Evolutionary conservation across 1,140 invertebrate species (phyloP).

Genomic region (Rhagoletis zephyria): DNA sequence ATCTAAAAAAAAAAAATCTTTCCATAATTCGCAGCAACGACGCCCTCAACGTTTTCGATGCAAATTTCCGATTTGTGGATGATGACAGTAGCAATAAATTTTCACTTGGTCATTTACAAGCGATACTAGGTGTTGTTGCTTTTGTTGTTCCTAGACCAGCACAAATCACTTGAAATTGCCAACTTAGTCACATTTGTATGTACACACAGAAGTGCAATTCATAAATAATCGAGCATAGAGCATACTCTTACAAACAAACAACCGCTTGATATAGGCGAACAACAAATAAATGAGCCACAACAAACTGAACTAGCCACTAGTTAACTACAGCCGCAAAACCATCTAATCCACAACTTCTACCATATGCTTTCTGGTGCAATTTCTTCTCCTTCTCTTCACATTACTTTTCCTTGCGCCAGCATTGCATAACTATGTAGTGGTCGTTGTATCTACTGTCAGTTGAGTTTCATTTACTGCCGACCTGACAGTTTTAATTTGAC

Average conservation of each 20-base stretch:
- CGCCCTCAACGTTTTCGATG: neutral
- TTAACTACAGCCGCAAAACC: neutral
- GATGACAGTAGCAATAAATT: neutral
- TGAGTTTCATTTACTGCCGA: constrained; percentile 6
- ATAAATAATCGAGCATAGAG: too few relatives aligned
- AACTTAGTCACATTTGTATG: neutral
- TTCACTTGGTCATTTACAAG: too few relatives aligned
- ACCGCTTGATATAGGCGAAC: neutral
- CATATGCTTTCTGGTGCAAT: neutral
- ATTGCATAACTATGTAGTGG: neutral
- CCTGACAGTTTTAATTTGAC: constrained; percentile 44
- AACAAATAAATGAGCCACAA: neutral
- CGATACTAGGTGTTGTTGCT: neutral
- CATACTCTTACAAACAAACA: too few relatives aligned
- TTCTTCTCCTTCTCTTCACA: neutral
- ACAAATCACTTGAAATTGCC: constrained; percentile 19
- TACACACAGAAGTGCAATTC: neutral
- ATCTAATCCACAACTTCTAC: neutral
- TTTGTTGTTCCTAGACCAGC: neutral
- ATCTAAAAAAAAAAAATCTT: neutral
- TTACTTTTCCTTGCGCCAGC: neutral
- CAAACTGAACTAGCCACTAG: neutral
- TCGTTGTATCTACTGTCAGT: constrained; percentile 9
- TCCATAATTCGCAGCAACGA: neutral
- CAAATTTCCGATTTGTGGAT: neutral